Evolutionary conservation across 1,140 invertebrate species (phyloP), one percentile per base, ranked within the genome.

Genomic region (Portunus trituberculatus): DNA sequence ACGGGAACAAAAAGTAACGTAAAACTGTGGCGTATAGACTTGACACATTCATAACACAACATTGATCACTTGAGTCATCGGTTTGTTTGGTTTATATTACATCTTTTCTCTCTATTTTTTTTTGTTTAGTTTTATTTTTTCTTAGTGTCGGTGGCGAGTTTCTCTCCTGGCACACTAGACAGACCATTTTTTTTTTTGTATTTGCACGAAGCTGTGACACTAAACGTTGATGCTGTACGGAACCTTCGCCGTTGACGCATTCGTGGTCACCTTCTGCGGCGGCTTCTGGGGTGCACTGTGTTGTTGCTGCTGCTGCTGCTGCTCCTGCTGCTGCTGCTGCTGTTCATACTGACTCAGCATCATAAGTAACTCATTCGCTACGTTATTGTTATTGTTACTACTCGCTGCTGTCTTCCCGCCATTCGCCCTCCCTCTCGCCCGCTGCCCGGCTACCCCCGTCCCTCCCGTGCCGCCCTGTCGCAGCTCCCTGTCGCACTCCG

Each of bases 401-500:
- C 29, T 31, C 7, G 25, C 82, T n/a, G 67, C 1, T 76, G 67
- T 7, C 67, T 76, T 76, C n/a, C 67, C 67, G 10, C 90, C 52
- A 31, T 87, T 52, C 16, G 25, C 46, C 52, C n/a, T 91, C 90
- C 28, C 52, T 86, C 83, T 93, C 20, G 45, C 76, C 76, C 28
- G 14, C 12, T 45, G 32, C 12, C 29, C 29, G 4, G 32, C 92
- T 20, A n/a, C 46, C 20, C 82, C 32, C 0, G 28, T 39, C 25
- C 67, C 86, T 8, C 83, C 45, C 10, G 14, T 25, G 4, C 16
- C 31, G 14, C 67, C 84, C 45, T 93, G 83, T 3, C 32, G 29
- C 0, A 94, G 39, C 39, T 94, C 88, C 52, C 93, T 52, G 93
- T 94, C 93, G 31, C 93, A 94, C 87, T 94, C 93, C n/a, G 93